phyloP scores from a whole-genome alignment of 2,888 invertebrate species.

The Ctenicera cuprea region DNA sequence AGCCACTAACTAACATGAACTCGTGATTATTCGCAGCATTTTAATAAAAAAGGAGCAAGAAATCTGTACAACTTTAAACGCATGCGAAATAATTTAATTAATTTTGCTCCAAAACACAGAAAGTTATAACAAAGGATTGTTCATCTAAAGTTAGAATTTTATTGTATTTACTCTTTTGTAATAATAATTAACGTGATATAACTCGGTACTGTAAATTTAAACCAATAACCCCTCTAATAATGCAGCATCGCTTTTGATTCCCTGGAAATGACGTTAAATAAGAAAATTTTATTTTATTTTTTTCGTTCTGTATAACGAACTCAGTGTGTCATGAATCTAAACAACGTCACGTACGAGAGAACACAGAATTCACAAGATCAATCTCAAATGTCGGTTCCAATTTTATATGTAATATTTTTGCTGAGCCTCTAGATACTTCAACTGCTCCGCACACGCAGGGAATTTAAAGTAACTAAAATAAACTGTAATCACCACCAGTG shows the following conservation, averaged over 20 bases:
- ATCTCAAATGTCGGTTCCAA: slow-evolving; percentile 34
- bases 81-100: no score
- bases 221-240: no score
- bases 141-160: no score
- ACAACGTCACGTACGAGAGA: slow-evolving; percentile 26
- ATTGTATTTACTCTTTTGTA: no score
- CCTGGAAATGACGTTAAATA: neutral
- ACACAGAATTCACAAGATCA: slow-evolving; percentile 33
- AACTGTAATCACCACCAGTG: neutral
- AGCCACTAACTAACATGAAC: no score
- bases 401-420: slow-evolving; percentile 31
- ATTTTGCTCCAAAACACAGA: no score
- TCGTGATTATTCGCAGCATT: no score
- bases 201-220: no score
- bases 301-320: slow-evolving; percentile 22
- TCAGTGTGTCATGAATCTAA: slow-evolving; percentile 18
- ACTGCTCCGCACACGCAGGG: neutral
- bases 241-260: neutral
- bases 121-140: no score
- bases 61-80: no score
- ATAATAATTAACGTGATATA: no score
- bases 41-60: no score
- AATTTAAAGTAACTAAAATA: slow-evolving; percentile 14
- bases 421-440: slow-evolving; percentile 20
- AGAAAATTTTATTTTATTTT: slow-evolving; percentile 17